Evolutionary conservation across 2,113 vertebrate species (phyloP), one percentile per base, ranked within the genome.

Genomic region (Chitala chitala): DNA sequence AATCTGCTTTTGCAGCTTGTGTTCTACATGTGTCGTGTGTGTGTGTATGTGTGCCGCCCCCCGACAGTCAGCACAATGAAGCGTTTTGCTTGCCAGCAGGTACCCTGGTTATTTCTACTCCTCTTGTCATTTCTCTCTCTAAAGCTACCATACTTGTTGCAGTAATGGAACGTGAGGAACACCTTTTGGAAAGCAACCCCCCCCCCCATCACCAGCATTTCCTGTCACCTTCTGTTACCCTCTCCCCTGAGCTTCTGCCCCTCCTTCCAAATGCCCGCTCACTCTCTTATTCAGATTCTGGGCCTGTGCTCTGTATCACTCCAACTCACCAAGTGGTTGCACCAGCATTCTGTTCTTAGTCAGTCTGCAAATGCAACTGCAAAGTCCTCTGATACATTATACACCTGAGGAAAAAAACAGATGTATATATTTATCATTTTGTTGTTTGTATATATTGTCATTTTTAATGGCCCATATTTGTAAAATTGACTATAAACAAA

Each of bases 121-220:
- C 68, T 13, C 70, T 6, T 4, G 50, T 76, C 46, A n/a, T 73
- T 48, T 50, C 7, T 50, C 53, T 22, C 8, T 26, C 42, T 64
- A 73, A 38, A 58, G 70, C 24, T 58, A 59, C 53, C 44, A 72
- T 31, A 72, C 54, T 78, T 79, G 78, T 79, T 78, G 73, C 83
- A 82, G 74, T 84, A 86, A 85, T 85, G 87, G 83, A 83, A 73
- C 78, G 79, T 75, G 77, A 70, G 31, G 76, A 81, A 82, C 81
- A 85, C 82, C 82, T 82, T 79, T 76, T 79, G 82, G 86, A 85
- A 85, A 85, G 84, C 76, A 73, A 74, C 73, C 70, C 76, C 24
- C 48, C 50, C 6, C 2, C 61, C 29, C 31, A n/a, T 20, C 1
- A 48, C 44, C 6, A 17, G 0, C 31, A 9, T 56, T 56, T 24